Evolutionary conservation across 2,113 vertebrate species (phyloP), one percentile per base, ranked within the genome.

Genomic region (Arvicanthis niloticus): DNA sequence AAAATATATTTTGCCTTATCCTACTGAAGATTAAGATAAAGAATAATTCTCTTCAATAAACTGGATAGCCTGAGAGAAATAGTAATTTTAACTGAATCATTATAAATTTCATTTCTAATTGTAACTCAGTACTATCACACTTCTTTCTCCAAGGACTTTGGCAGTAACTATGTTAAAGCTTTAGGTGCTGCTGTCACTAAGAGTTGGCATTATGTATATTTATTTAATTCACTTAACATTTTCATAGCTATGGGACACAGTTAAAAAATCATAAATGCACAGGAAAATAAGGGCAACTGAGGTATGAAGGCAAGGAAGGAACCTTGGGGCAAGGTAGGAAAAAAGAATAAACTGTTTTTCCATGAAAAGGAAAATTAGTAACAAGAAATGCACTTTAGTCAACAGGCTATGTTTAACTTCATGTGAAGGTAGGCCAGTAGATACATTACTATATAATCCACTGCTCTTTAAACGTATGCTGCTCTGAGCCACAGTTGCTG

Each of bases 371-470:
- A 77, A 17, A 56, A 31, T 48, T 75, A 40, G 5, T 40, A 29
- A 73, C 40, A 26, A 1, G 40, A 88, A 68, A 67, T 48, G 3
- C 19, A 13, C 40, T 67, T 91, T 85, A 53, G 17, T 42, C 15
- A 31, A 15, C 19, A 85, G 12, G 3, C 75, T 26, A 51, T 21
- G 4, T 21, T 17, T 12, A 67, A 81, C 9, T 19, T 11, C 68
- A 53, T 1, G 4, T 1, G 26, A 17, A n/a, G 31, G 10, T 6
- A 12, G 8, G 4, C 0, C 34, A 29, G 13, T 67, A 19, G 56
- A 22, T 42, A 12, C 29, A 24, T 40, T 19, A 1, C 10, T 5
- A 1, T 6, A 16, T 0, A 31, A 24, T 31, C 7, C 6, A 56
- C 48, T 12, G 11, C 8, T 58, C 6, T 17, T 91, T 26, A 82